These are phyloP conservation scores for Aphrophora alni DNA, from an alignment of 2,888 invertebrate species.

Conservation along the genomic window DNA sequence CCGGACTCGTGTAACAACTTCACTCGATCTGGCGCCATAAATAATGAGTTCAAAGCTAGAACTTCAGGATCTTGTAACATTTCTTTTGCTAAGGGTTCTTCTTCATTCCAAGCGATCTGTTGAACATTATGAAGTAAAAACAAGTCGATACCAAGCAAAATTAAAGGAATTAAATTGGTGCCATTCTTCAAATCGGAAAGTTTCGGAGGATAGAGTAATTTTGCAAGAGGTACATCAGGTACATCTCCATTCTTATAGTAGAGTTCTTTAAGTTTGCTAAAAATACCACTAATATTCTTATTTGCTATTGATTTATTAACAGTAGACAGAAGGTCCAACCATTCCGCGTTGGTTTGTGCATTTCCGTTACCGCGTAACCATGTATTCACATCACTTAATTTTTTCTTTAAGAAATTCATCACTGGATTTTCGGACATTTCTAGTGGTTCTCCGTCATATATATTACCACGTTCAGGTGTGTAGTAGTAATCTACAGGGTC, in stretches of 20 bases:
- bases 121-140: constrained; percentile 65
- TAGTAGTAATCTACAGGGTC: constrained; percentile 26
- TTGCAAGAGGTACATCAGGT: constrained; percentile 52
- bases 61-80: constrained; percentile 64
- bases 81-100: constrained; percentile 59
- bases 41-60: constrained; percentile 64
- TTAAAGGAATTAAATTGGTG: constrained; percentile 63
- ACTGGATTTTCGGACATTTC: constrained; percentile 57
- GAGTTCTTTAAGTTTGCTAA: constrained; percentile 61
- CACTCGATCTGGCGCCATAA: constrained; percentile 61
- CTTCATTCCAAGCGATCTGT: constrained; percentile 64
- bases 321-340: constrained; percentile 57
- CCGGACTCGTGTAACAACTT: constrained; percentile 57
- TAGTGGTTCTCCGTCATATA: constrained; percentile 13
- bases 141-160: constrained; percentile 64
- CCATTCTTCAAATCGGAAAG: constrained; percentile 57
- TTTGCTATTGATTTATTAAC: constrained; percentile 62
- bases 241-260: constrained; percentile 60
- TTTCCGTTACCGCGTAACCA: constrained; percentile 59
- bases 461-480: not conserved
- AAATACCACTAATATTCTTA: constrained; percentile 61
- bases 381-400: constrained; percentile 62
- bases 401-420: constrained; percentile 62
- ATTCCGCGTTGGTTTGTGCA: constrained; percentile 44
- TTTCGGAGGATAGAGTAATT: constrained; percentile 44